phyloP scores from a whole-genome alignment of 1,140 invertebrate genomes.

The Sesamia nonagrioides region DNA sequence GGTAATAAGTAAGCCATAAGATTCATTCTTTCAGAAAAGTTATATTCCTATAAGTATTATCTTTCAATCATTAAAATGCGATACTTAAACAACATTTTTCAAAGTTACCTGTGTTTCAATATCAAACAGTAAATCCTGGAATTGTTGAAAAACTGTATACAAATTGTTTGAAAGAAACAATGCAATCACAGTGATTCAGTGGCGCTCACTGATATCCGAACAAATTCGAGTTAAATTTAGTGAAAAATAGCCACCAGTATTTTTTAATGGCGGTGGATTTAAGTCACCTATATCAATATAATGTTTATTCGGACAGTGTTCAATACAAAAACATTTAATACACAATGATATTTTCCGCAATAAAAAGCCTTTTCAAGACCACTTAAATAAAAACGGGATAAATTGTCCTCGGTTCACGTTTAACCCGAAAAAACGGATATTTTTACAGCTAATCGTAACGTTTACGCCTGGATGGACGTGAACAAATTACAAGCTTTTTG shows the following conservation, averaged over 20 bases:
- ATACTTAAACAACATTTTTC: no score
- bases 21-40: no score
- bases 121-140: not conserved
- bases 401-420: constrained; percentile 19
- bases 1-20: no score
- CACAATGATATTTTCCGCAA: constrained; percentile 21
- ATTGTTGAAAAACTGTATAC: constrained; percentile 12
- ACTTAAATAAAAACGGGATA: constrained; percentile 35
- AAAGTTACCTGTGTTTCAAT: no score
- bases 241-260: constrained; percentile 21
- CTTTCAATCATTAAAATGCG: no score
- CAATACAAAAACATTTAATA: constrained; percentile 24
- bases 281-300: constrained; percentile 9
- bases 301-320: constrained; percentile 25
- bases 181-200: constrained; percentile 37
- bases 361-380: constrained; percentile 37
- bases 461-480: constrained; percentile 34
- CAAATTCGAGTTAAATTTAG: constrained; percentile 22
- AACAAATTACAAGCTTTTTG: constrained; percentile 31
- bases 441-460: constrained; percentile 31
- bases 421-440: constrained; percentile 5
- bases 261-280: constrained; percentile 9
- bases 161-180: constrained; percentile 31
- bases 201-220: constrained; percentile 2
- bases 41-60: no score